Conservation (phyloP, 2,113 vertebrate species). For the Eretmochelys imbricata region DNA sequence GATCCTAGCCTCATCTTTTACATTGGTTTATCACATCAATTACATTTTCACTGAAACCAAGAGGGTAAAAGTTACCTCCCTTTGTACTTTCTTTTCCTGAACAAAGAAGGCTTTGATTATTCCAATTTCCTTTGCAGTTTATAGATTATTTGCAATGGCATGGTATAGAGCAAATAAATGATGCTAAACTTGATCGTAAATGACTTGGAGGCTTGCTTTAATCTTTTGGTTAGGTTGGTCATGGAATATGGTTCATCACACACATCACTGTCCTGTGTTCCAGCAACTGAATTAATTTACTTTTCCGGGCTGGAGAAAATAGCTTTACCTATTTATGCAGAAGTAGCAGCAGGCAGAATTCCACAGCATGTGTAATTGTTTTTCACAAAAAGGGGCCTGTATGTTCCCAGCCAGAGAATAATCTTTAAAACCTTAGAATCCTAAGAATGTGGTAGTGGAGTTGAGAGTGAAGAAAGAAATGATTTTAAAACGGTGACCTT, state of each 20-base stretch:
- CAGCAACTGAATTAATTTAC: slow-evolving; percentile 34
- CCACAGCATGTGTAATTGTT: not conserved
- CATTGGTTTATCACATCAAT: not conserved
- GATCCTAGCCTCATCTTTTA: not conserved
- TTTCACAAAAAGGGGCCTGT: not conserved
- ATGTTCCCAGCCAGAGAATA: not conserved
- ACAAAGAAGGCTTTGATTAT: not conserved
- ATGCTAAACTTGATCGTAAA: slow-evolving; percentile 5
- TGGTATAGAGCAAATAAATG: slow-evolving; percentile 6
- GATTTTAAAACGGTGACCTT: not conserved
- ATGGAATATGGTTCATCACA: slow-evolving; percentile 18
- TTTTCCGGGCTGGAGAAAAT: slow-evolving; percentile 29
- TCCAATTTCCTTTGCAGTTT: not conserved
- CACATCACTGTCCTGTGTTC: not conserved
- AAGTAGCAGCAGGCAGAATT: slow-evolving; percentile 21
- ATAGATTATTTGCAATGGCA: not conserved
- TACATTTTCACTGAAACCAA: not conserved
- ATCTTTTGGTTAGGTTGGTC: not conserved
- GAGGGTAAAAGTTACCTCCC: slow-evolving; percentile 5
- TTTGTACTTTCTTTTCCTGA: slow-evolving; percentile 21
- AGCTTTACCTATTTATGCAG: slow-evolving; percentile 34
- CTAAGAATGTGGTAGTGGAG: not conserved
- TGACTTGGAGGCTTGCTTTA: slow-evolving; percentile 15
- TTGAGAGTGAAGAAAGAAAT: not conserved
- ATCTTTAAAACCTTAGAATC: not conserved